Evolutionary conservation across 2,888 invertebrate genomes (phyloP).

Genomic region (Linyphia triangularis): DNA sequence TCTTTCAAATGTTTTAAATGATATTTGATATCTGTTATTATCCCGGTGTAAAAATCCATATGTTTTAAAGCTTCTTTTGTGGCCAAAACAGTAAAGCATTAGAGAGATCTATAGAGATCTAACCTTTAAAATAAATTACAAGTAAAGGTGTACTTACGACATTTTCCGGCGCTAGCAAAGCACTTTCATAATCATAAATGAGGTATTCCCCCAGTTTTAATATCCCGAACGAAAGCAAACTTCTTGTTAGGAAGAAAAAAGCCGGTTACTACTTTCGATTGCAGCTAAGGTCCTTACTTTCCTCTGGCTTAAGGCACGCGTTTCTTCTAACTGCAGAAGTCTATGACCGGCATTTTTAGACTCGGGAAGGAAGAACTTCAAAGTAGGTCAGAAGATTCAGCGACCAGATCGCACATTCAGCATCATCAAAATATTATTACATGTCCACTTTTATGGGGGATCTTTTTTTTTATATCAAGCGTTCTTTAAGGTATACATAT

Average conservation of each 20-base stretch:
- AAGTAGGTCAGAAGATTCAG: constrained; percentile 68
- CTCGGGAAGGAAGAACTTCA: constrained; percentile 59
- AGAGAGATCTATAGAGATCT: no score
- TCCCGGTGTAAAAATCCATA: no score
- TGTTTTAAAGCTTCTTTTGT: no score
- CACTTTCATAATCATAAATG: neutral
- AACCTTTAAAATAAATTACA: no score
- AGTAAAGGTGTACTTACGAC: constrained; percentile 46
- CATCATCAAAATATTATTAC: constrained; percentile 28
- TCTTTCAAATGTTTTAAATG: no score
- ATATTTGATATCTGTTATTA: no score
- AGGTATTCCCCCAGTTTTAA: neutral
- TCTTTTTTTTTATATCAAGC: no score
- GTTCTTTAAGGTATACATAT: no score
- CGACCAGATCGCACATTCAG: constrained; percentile 30
- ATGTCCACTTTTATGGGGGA: neutral
- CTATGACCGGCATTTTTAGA: constrained; percentile 69
- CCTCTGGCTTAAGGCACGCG: constrained; percentile 1
- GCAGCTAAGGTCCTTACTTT: constrained; percentile 29
- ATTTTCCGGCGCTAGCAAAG: constrained; percentile 5
- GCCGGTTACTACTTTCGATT: constrained; percentile 6
- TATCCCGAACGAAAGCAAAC: neutral
- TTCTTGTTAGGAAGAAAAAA: neutral
- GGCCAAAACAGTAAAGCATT: no score
- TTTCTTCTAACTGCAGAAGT: constrained; percentile 58